Percentiles rank a stretch among this genome's conserved stretches.
phyloP scores from a whole-genome alignment of 2,113 vertebrate genomes.

The Antechinus stuartii region DNA sequence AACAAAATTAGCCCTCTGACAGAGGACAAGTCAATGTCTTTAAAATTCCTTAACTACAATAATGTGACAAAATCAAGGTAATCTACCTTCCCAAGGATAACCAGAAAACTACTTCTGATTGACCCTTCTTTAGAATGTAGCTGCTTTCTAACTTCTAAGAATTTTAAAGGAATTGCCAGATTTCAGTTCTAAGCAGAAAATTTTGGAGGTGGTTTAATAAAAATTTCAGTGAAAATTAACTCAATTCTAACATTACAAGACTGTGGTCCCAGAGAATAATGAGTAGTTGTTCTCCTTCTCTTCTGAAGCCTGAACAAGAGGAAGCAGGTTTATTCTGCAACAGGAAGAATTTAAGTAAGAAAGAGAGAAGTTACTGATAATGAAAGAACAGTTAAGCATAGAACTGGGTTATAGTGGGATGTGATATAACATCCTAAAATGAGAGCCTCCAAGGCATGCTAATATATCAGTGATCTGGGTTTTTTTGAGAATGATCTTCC shows the following conservation, averaged over 20 bases:
- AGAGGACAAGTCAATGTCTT: neutral
- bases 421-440: neutral
- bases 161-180: neutral
- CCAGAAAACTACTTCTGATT: neutral
- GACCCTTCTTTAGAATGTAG: neutral
- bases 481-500: neutral
- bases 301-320: neutral
- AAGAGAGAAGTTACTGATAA: neutral
- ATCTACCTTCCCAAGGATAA: constrained; percentile 17
- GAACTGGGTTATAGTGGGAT: neutral
- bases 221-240: neutral
- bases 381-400: neutral
- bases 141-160: neutral
- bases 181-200: neutral
- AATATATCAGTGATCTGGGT: neutral
- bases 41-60: neutral
- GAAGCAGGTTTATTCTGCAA: neutral
- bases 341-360: neutral
- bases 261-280: neutral
- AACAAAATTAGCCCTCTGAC: neutral
- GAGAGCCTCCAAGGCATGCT: neutral
- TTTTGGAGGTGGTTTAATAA: neutral
- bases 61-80: constrained; percentile 9
- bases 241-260: constrained; percentile 2
- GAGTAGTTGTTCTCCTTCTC: neutral